Evolutionary conservation across 1,140 invertebrate genomes (phyloP), one percentile per base, ranked within the genome.

Genomic region (Steinernema khuongi): DNA sequence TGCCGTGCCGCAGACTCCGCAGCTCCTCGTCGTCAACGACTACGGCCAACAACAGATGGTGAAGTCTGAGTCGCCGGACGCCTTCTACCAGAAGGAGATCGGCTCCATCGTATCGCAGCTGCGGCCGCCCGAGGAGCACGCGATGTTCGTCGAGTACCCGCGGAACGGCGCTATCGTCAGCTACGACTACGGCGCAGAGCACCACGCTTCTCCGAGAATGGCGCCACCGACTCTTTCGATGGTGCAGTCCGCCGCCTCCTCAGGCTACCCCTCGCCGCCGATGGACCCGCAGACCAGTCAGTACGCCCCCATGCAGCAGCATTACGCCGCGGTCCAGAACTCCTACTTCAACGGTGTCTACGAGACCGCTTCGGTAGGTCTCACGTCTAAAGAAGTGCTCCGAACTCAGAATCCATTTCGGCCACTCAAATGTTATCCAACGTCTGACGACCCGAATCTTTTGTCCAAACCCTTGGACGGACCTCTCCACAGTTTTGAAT

Each of bases 11-110:
- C 50, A 60, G 1, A 74, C 28, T 44, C n/a, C n/a, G n/a, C n/a
- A n/a, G n/a, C 66, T 72, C 67, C 66, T 72, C 71, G 29, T 69
- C 66, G 29, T 75, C 29, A 74, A 73, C 22, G 67, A 67, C 31
- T 50, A 72, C 31, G 14, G 66, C 18, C 67, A 41, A 7, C 60
- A 28, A 0, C 72, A 76, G 72, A 43, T 67, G 60, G 70, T 71
- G 60, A 2, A 60, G 75, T 75, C 43, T 28, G 29, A 73, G 26
- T 69, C 19, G 19, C 50, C 66, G 1, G 50, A 26, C 43, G 1
- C 70, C 19, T 36, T n/a, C 50, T 67, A 67, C 29, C 1, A 75
- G n/a, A 75, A 36, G 19, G 73, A 76, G 43, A 73, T 67, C 29
- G 31, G 41, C n/a, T 72, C 70, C 4, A 7, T 75, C 29, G 72